Evolutionary conservation across 1,140 invertebrate species (phyloP).

Genomic region (Drosophila tristis): DNA sequence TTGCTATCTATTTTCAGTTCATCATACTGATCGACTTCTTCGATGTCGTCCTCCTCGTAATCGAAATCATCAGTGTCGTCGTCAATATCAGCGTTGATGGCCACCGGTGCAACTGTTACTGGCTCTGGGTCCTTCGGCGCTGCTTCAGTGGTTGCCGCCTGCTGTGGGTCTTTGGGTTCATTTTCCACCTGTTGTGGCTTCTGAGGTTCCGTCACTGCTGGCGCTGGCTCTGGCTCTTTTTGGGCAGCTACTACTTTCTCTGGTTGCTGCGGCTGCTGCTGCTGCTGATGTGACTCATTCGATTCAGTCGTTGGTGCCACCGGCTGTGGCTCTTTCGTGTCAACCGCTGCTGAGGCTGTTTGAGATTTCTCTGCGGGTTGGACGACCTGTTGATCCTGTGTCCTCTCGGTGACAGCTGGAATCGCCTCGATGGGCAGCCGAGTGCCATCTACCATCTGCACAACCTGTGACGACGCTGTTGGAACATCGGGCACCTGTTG

Average conservation of each 20-base stretch:
- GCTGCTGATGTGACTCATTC: constrained; percentile 1
- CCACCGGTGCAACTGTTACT: neutral
- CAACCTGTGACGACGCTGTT: constrained; percentile 42
- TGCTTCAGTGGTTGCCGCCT: neutral
- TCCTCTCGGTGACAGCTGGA: constrained; percentile 27
- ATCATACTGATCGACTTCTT: constrained; percentile 34
- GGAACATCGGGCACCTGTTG: constrained; percentile 30
- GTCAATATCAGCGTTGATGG: constrained; percentile 36
- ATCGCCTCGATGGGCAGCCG: constrained; percentile 53
- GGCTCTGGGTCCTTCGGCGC: neutral
- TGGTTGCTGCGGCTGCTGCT: constrained; percentile 6
- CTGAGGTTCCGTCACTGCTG: neutral
- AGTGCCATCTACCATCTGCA: constrained; percentile 72
- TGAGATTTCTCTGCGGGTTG: neutral
- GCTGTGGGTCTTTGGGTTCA: neutral
- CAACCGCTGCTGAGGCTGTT: constrained; percentile 13
- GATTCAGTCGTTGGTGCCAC: neutral
- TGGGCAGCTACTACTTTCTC: neutral
- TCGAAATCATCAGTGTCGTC: constrained; percentile 50
- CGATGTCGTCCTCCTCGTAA: constrained; percentile 38
- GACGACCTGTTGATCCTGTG: neutral
- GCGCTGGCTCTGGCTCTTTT: neutral
- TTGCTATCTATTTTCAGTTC: constrained; percentile 37
- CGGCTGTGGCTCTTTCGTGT: constrained; percentile 5
- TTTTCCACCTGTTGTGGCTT: neutral